Percentiles rank a stretch among this genome's conserved stretches.
These are phyloP conservation scores for Ridgeia piscesae DNA, from an alignment of 1,140 invertebrate species.

Conservation along the genomic window DNA sequence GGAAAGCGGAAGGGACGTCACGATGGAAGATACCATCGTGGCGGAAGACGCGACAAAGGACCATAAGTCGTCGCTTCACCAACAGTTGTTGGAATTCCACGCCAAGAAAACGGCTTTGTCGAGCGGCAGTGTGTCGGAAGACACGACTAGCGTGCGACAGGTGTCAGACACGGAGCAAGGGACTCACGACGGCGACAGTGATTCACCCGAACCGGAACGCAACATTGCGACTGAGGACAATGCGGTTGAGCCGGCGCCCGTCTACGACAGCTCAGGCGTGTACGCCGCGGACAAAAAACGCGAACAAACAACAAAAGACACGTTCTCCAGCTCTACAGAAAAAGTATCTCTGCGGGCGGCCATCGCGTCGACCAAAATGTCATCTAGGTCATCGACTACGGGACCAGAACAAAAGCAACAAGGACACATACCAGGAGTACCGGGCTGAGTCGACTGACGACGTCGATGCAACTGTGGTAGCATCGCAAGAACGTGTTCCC, in stretches of 20 bases:
- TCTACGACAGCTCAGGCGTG: background rate
- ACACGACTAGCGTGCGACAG: background rate
- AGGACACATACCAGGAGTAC: background rate
- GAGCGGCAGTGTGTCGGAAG: background rate
- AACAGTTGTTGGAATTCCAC: constrained; percentile 2
- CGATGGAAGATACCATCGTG: background rate
- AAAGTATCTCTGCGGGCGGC: background rate
- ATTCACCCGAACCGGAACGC: background rate
- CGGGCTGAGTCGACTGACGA: background rate
- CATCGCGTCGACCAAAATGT: background rate
- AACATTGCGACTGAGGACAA: background rate
- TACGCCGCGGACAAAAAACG: background rate
- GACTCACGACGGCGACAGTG: constrained; percentile 7
- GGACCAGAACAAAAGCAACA: background rate
- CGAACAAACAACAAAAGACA: background rate
- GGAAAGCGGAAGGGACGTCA: background rate
- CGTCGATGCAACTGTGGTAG: background rate
- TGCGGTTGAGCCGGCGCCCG: background rate
- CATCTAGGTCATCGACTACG: background rate
- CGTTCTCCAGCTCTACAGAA: background rate
- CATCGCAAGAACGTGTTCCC: background rate
- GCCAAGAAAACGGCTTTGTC: background rate
- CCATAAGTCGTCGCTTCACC: background rate
- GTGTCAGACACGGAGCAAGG: background rate
- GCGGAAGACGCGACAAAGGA: constrained; percentile 5